Conservation (phyloP, 2,797 vertebrate genomes). For the Nyctibius grandis region DNA sequence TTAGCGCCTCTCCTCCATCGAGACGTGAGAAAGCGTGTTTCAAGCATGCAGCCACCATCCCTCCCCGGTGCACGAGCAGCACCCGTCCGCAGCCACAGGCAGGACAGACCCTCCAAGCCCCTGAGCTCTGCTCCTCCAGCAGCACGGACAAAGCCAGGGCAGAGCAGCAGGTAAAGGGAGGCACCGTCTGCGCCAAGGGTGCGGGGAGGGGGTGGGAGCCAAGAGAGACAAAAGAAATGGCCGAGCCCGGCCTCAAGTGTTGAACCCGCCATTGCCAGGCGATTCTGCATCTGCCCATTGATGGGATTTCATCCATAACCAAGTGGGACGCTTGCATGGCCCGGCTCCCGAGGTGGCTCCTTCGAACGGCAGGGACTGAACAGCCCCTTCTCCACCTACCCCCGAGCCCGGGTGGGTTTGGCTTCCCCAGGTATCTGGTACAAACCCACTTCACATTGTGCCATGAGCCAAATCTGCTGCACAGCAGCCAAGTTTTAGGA, state of each 20-base stretch:
- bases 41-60: neutral
- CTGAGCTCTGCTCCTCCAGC: neutral
- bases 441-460: neutral
- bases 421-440: neutral
- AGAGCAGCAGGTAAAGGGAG: neutral
- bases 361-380: neutral
- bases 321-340: fast-evolving
- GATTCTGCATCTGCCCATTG: neutral
- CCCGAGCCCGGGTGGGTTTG: fast-evolving
- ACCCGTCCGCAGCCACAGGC: neutral
- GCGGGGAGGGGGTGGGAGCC: neutral
- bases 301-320: slow-evolving; percentile 41
- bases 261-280: neutral
- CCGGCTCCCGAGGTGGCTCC: neutral
- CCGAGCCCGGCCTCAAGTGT: neutral
- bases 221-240: slow-evolving; percentile 29
- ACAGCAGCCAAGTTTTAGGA: neutral
- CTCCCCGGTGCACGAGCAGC: fast-evolving
- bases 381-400: neutral
- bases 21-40: neutral
- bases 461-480: neutral
- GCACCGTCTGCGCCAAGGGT: neutral
- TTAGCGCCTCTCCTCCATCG: neutral
- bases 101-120: neutral
- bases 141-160: neutral